Percentiles rank a stretch among this genome's conserved stretches.
These are phyloP conservation scores for Scaptomyza parva DNA, from an alignment of 2,888 invertebrate species.

Conservation along the genomic window DNA sequence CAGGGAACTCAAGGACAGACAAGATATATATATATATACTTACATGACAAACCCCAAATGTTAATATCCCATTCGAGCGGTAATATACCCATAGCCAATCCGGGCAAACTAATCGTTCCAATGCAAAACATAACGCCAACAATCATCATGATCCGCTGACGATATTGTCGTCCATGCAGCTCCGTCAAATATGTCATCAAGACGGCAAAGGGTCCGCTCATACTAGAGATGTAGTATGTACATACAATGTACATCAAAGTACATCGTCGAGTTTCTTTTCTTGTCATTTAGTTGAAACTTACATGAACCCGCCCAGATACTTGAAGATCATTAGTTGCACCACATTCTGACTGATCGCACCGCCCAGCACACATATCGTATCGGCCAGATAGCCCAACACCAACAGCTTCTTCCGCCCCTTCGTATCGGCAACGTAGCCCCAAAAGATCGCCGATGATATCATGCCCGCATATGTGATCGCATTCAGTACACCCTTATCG, in stretches of 20 bases:
- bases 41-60: constrained; percentile 82
- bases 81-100: constrained; percentile 90
- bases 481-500: constrained; percentile 90
- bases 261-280: constrained; percentile 18
- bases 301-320: constrained; percentile 91
- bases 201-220: constrained; percentile 90
- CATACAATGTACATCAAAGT: constrained; percentile 19
- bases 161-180: constrained; percentile 88
- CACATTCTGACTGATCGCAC: constrained; percentile 88
- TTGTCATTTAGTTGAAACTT: constrained; percentile 84
- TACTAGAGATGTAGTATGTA: constrained; percentile 82
- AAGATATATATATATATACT: constrained; percentile 24
- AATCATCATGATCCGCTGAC: constrained; percentile 88
- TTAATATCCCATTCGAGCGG: constrained; percentile 87
- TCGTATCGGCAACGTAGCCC: constrained; percentile 91
- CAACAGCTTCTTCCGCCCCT: constrained; percentile 89
- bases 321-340: constrained; percentile 88
- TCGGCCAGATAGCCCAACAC: constrained; percentile 88
- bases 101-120: constrained; percentile 88
- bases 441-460: constrained; percentile 88
- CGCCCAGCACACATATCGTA: constrained; percentile 87
- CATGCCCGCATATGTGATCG: constrained; percentile 90
- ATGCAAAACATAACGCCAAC: constrained; percentile 89
- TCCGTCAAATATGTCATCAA: constrained; percentile 90
- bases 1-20: constrained; percentile 21